Conservation (phyloP, 1,140 invertebrate species). For the Drosophila rufa region DNA sequence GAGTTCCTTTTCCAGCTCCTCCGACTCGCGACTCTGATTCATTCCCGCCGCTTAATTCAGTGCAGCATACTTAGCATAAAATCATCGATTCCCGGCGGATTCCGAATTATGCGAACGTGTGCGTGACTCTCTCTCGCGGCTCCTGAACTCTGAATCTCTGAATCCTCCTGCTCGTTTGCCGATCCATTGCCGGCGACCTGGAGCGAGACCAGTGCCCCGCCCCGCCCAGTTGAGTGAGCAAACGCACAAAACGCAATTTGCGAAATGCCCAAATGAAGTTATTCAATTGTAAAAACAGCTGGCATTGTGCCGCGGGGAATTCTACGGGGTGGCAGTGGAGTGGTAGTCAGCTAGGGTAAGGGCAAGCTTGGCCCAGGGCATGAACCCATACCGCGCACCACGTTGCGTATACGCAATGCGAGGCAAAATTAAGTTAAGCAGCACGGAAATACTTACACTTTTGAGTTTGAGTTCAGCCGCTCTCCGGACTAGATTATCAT, state of each 20-base stretch:
- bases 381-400: neutral
- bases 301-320: conserved; percentile 67
- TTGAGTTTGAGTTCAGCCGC: conserved; percentile 23
- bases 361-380: conserved; percentile 8
- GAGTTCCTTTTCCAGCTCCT: conserved; percentile 11
- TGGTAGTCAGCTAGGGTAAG: neutral
- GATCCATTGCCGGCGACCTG: conserved; percentile 32
- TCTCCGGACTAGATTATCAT: conserved; percentile 43
- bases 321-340: conserved; percentile 13
- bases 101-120: conserved; percentile 50
- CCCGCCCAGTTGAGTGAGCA: conserved; percentile 42
- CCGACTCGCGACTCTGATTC: conserved; percentile 16
- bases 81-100: conserved; percentile 47
- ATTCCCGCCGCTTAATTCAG: conserved; percentile 28
- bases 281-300: conserved; percentile 80
- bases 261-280: conserved; percentile 76
- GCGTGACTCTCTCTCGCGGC: conserved; percentile 1
- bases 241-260: conserved; percentile 62
- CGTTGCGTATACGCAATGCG: conserved; percentile 66
- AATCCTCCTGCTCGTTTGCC: conserved; percentile 23
- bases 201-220: conserved; percentile 12
- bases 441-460: conserved; percentile 58
- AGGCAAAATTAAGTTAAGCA: conserved; percentile 53
- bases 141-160: neutral
- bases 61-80: conserved; percentile 51